These are phyloP conservation scores for Sinella curviseta DNA, from an alignment of 1,140 invertebrate genomes.

Conservation along the genomic window DNA sequence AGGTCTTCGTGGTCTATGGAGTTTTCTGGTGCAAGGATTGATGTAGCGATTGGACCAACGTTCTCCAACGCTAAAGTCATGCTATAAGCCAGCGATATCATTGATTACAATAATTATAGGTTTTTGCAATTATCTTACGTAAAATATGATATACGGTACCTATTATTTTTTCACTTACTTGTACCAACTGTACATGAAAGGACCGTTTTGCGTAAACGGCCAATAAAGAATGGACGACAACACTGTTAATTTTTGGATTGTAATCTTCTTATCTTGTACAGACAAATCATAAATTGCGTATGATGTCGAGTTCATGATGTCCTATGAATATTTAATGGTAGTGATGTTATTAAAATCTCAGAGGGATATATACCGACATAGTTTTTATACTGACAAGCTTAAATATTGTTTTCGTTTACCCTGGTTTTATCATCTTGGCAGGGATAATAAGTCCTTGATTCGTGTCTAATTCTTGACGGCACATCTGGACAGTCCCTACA, in stretches of 20 bases:
- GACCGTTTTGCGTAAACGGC: slow-evolving; percentile 43
- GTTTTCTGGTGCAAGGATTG: slow-evolving; percentile 36
- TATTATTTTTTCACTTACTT: slow-evolving; percentile 37
- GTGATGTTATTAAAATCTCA: too few species aligned
- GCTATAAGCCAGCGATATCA: slow-evolving; percentile 33
- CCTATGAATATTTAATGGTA: too few species aligned
- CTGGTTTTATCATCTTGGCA: slow-evolving; percentile 38
- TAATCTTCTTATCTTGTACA: background rate
- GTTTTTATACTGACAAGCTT: too few species aligned
- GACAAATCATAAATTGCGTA: slow-evolving; percentile 45
- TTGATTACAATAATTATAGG: background rate
- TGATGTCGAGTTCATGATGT: slow-evolving; percentile 44
- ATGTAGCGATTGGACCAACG: slow-evolving; percentile 5
- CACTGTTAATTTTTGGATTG: slow-evolving; percentile 30
- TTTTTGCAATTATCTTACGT: too few species aligned
- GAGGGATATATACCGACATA: too few species aligned
- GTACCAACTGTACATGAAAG: slow-evolving; percentile 44
- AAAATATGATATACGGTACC: too few species aligned
- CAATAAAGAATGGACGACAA: slow-evolving; percentile 47
- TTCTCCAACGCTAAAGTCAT: slow-evolving; percentile 36
- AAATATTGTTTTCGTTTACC: slow-evolving; percentile 23
- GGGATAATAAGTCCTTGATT: slow-evolving; percentile 29
- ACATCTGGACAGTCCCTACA: slow-evolving; percentile 41
- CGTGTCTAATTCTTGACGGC: slow-evolving; percentile 26
- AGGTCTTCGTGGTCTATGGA: slow-evolving; percentile 46